A percentile compares a stretch with the other conserved stretches of the same genome.
These are phyloP conservation scores for Drosophila nasuta DNA, from an alignment of 1,140 invertebrate species.

Conservation along the genomic window DNA sequence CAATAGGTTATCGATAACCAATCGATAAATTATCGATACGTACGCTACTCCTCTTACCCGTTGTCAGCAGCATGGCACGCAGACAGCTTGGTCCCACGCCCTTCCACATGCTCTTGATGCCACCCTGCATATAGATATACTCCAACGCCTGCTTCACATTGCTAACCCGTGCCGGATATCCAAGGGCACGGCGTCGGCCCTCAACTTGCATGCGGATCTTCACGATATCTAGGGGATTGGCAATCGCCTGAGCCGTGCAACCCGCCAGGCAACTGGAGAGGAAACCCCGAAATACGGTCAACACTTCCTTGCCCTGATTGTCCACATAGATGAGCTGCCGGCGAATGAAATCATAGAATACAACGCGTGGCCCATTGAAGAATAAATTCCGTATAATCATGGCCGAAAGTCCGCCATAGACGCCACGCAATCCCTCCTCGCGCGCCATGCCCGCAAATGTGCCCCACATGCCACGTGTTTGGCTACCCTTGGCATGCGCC, in stretches of 20 bases:
- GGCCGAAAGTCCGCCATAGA: neutral
- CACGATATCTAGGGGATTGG: slow-evolving; percentile 27
- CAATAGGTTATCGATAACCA: too few relatives aligned
- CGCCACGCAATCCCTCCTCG: neutral
- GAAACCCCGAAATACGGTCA: neutral
- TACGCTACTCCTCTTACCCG: neutral
- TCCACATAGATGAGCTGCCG: slow-evolving; percentile 3
- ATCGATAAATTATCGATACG: too few relatives aligned
- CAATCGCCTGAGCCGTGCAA: slow-evolving; percentile 11
- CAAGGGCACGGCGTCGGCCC: slow-evolving; percentile 7
- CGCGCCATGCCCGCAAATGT: slow-evolving; percentile 7
- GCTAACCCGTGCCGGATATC: neutral
- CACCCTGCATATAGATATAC: neutral
- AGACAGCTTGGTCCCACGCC: slow-evolving; percentile 12
- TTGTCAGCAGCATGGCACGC: slow-evolving; percentile 21
- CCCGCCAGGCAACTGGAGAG: slow-evolving; percentile 7
- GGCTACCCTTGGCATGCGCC: neutral
- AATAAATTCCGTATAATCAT: slow-evolving; percentile 11
- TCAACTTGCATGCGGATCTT: slow-evolving; percentile 28
- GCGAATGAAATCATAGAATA: slow-evolving; percentile 8
- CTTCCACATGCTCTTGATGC: slow-evolving; percentile 18
- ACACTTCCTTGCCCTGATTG: neutral
- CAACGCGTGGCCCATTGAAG: slow-evolving; percentile 21
- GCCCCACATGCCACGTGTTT: neutral
- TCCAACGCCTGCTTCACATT: slow-evolving; percentile 8